A percentile compares a stretch with the other conserved stretches of the same genome.
These are phyloP conservation scores for Ctenochaetus hawaiiensis DNA, from an alignment of 2,797 vertebrate genomes.

Conservation along the genomic window DNA sequence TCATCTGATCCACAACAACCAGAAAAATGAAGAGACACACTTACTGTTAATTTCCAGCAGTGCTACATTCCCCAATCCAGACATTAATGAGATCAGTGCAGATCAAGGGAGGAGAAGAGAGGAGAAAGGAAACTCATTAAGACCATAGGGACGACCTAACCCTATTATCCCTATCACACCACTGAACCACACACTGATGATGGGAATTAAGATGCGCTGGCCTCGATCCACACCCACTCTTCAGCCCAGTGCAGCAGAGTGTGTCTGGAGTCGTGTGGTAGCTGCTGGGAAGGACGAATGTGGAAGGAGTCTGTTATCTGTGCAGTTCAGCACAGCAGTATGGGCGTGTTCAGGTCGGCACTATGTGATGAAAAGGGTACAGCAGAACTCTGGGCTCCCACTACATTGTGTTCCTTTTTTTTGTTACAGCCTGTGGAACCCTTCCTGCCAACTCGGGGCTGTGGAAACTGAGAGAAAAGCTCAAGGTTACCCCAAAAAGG, in stretches of 20 bases:
- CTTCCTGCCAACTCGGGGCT: slow-evolving; percentile 33
- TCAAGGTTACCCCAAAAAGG: slow-evolving; percentile 53
- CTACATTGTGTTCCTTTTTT: slow-evolving; percentile 49
- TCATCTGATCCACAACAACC: slow-evolving; percentile 58
- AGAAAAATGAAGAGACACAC: slow-evolving; percentile 56
- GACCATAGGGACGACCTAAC: slow-evolving; percentile 82
- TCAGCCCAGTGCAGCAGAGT: slow-evolving; percentile 67
- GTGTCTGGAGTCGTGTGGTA: slow-evolving; percentile 64
- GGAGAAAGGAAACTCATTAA: slow-evolving; percentile 82
- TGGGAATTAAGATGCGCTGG: slow-evolving; percentile 81
- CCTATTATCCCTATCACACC: slow-evolving; percentile 82
- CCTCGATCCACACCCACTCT: slow-evolving; percentile 75
- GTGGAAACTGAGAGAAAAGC: slow-evolving; percentile 45
- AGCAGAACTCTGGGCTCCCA: slow-evolving; percentile 48
- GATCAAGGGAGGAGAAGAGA: slow-evolving; percentile 74
- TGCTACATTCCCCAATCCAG: slow-evolving; percentile 68
- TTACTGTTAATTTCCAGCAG: slow-evolving; percentile 64
- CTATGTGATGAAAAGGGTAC: slow-evolving; percentile 58
- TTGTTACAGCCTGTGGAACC: slow-evolving; percentile 47
- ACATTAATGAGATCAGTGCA: slow-evolving; percentile 80
- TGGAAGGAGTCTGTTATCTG: slow-evolving; percentile 73
- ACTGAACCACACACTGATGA: slow-evolving; percentile 78
- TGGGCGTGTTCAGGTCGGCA: slow-evolving; percentile 66
- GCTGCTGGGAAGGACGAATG: slow-evolving; percentile 76
- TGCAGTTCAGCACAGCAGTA: slow-evolving; percentile 63